Evolutionary conservation across 35 echinoderm and acorn worm genomes (phyloP), one percentile per base, ranked within the genome.

Genomic region (Patiria miniata): DNA sequence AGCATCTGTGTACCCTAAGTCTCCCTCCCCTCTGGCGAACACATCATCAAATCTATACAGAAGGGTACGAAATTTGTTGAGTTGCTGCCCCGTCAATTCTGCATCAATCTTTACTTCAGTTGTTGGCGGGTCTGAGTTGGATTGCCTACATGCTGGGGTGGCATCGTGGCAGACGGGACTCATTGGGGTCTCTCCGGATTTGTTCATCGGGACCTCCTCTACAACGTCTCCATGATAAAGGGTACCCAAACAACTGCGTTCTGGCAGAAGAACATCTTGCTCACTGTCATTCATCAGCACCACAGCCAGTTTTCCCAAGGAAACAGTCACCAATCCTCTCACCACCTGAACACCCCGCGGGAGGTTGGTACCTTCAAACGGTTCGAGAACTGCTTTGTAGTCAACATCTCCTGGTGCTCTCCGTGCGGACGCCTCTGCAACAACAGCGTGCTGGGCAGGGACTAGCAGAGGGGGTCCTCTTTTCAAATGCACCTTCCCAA

Each of bases 1-100:
- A 16, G 54, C 7, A 56, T 83, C 54, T 4, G 81, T 83, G 16
- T 53, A 22, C 1, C 81, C 81, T 34, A 83, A 19, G 50, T 81
- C 79, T 8, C 9, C 50, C 7, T 83, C 54, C 16, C 29, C 15
- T 22, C 33, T 83, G 5, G 81, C 4, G 37, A 83, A 83, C 4
- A 57, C 7, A 57, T 56, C 12, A 36, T 54, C 12, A 14, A 30
- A 21, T 50, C 52, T 51, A 3, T 40, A 0, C 1, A 83, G 81
- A 4, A 83, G 52, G 0, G 17, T 30, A 21, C 55, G 15, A 54
- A 83, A 42, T n/a, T n/a, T n/a, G n/a, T n/a, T n/a, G n/a, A n/a
- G n/a, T n/a, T n/a, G n/a, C n/a, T n/a, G n/a, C n/a, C n/a, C n/a
- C n/a, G n/a, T n/a, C n/a, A n/a, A n/a, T n/a, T n/a, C n/a, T n/a